phyloP scores from a whole-genome alignment of 2,797 vertebrate genomes.

The Tympanoctomys barrerae region DNA sequence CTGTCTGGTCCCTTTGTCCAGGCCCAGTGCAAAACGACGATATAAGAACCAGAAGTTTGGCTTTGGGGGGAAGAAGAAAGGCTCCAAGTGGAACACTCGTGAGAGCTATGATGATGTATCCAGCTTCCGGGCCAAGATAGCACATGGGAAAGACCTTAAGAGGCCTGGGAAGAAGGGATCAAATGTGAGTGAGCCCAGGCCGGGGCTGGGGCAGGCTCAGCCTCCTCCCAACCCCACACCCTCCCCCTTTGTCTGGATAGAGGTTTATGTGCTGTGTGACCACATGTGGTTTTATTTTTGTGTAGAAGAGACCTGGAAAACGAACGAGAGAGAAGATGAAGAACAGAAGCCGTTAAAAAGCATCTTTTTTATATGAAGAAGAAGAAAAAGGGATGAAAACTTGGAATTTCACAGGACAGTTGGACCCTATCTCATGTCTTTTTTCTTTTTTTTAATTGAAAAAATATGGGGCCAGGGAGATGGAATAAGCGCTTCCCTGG shows the following conservation, averaged over 20 bases:
- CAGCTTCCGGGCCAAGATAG: conserved; percentile 92
- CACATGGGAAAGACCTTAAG: conserved; percentile 89
- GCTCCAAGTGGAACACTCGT: conserved; percentile 97
- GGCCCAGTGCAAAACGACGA: conserved; percentile 94
- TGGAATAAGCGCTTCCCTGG: too few relatives aligned
- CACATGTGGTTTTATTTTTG: conserved; percentile 17
- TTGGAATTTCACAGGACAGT: neutral
- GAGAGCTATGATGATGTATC: conserved; percentile 96
- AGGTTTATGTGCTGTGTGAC: neutral
- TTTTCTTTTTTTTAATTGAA: neutral
- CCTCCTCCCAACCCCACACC: neutral
- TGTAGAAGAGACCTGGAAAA: conserved; percentile 97
- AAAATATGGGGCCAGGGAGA: neutral
- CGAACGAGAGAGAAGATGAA: conserved; percentile 95
- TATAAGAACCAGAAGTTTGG: conserved; percentile 98
- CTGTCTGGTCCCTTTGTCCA: conserved; percentile 79
- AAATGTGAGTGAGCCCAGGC: conserved; percentile 88
- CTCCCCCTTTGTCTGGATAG: neutral
- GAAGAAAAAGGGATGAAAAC: neutral
- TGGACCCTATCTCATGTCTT: conserved; percentile 31
- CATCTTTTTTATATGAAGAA: neutral
- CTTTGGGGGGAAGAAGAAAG: conserved; percentile 97
- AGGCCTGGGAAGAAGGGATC: conserved; percentile 90
- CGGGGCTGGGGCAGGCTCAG: neutral
- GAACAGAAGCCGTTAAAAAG: conserved; percentile 85